Percentiles rank a stretch among this genome's conserved stretches.
Evolutionary conservation across 2,888 invertebrate genomes (phyloP).

Genomic region (Cotesia congregata): DNA sequence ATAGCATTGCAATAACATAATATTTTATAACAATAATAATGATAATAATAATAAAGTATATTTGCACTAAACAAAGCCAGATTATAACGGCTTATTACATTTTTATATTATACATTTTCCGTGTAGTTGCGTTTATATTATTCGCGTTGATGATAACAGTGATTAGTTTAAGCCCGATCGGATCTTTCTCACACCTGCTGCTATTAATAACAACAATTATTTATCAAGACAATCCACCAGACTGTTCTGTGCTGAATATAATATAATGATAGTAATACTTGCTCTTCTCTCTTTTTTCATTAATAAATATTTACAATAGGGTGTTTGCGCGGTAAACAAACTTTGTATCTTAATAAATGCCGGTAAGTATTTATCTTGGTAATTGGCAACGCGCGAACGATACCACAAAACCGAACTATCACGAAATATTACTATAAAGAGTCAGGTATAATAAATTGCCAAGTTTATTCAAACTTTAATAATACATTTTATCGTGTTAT

Average conservation of each 20-base stretch:
- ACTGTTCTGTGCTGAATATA: too few relatives aligned
- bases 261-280: too few relatives aligned
- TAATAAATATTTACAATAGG: too few relatives aligned
- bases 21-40: neutral
- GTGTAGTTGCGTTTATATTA: neutral
- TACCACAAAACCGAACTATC: neutral
- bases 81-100: conserved; percentile 17
- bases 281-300: too few relatives aligned
- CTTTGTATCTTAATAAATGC: neutral
- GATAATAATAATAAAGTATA: neutral
- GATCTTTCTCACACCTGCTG: conserved; percentile 19
- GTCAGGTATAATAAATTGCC: neutral
- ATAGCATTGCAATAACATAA: neutral
- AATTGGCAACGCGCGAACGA: neutral
- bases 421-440: neutral
- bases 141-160: neutral
- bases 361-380: neutral
- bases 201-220: neutral
- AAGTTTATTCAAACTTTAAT: neutral
- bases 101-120: neutral
- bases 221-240: neutral
- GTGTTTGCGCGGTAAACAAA: neutral
- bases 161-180: conserved; percentile 5
- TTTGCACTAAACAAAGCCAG: neutral
- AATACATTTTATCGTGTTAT: neutral